These are phyloP conservation scores for Cryptoprocta ferox DNA, from an alignment of 2,797 vertebrate genomes.

Conservation along the genomic window DNA sequence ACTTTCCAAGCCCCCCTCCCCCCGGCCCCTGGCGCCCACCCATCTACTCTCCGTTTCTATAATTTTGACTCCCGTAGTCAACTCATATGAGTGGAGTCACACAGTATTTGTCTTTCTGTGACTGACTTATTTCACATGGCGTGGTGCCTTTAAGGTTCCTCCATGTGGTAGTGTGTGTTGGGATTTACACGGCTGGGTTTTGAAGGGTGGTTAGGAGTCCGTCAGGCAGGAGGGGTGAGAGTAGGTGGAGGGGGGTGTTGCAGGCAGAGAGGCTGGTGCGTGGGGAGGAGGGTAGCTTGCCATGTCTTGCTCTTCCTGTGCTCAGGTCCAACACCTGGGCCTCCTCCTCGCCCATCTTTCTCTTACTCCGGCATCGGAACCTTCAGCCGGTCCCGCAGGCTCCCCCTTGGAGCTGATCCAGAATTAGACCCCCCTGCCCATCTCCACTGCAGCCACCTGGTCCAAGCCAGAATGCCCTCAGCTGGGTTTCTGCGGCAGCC, in stretches of 20 bases:
- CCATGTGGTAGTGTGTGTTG: fast-evolving
- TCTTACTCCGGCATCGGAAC: not conserved
- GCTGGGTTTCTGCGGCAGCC: not conserved
- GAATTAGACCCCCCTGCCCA: not conserved
- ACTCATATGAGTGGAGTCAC: fast-evolving
- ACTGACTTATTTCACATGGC: not conserved
- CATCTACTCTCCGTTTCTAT: not conserved
- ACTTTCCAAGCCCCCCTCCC: fast-evolving
- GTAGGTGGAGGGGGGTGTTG: fast-evolving
- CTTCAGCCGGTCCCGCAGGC: not conserved
- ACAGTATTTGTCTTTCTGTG: too few species aligned
- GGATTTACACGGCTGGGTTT: not conserved
- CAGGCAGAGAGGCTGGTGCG: not conserved
- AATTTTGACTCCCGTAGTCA: not conserved
- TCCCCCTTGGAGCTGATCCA: too few species aligned
- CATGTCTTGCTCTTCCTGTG: not conserved
- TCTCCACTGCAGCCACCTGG: too few species aligned
- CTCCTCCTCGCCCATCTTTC: not conserved
- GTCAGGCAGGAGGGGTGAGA: not conserved
- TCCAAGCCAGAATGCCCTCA: fast-evolving
- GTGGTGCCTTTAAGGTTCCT: not conserved
- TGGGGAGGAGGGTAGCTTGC: not conserved
- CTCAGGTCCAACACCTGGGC: not conserved
- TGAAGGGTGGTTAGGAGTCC: not conserved
- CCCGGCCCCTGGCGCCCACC: too few species aligned